Evolutionary conservation across 2,888 invertebrate genomes (phyloP).

Genomic region (Hypsopygia costalis): DNA sequence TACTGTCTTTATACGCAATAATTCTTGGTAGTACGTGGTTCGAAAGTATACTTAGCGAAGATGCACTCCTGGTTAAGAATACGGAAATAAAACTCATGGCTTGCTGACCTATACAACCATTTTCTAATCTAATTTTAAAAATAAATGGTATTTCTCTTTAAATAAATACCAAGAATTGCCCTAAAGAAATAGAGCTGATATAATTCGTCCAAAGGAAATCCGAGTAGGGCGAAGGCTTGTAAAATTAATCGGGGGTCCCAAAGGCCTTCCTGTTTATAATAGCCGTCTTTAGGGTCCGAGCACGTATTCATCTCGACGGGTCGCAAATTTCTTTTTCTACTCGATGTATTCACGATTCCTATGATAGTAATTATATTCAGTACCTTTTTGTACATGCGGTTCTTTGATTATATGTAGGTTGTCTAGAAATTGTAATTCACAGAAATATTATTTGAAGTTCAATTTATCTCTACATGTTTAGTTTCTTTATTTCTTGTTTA

Average conservation of each 20-base stretch:
- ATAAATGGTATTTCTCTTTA: no score
- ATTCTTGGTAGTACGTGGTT: no score
- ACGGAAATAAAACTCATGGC: no score
- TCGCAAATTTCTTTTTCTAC: not conserved
- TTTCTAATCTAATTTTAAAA: no score
- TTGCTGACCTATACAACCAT: no score
- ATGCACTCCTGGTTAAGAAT: no score
- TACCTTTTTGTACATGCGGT: not conserved
- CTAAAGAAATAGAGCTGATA: constrained; percentile 1
- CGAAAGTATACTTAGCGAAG: no score
- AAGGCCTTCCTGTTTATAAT: constrained; percentile 10
- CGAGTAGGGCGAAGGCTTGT: constrained; percentile 1
- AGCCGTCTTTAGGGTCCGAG: constrained; percentile 6
- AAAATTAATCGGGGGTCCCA: constrained; percentile 6
- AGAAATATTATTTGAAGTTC: no score
- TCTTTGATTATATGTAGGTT: not conserved
- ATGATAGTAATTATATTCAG: constrained; percentile 4
- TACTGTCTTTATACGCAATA: no score
- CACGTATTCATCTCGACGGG: constrained; percentile 7
- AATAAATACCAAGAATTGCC: not conserved
- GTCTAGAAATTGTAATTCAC: no score
- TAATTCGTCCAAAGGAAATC: constrained; percentile 1
- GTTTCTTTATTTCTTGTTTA: no score
- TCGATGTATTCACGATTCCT: not conserved
- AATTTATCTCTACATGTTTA: no score